Conservation (phyloP, 2,113 vertebrate genomes). For the Eolophus roseicapilla region DNA sequence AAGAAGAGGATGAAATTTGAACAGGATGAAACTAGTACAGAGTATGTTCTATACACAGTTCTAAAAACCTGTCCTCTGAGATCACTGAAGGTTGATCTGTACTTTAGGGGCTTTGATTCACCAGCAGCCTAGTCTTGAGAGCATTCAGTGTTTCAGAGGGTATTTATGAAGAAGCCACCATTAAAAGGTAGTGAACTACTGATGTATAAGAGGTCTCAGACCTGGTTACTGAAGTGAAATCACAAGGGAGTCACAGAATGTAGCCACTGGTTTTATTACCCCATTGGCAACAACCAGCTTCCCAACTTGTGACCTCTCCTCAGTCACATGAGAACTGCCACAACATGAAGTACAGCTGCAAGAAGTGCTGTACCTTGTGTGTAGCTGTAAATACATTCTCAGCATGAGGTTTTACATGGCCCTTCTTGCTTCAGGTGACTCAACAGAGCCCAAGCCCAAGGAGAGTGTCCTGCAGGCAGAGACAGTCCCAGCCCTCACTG, state of each 20-base stretch:
- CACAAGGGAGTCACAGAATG: conserved; percentile 2
- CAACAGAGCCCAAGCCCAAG: neutral
- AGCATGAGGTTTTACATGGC: neutral
- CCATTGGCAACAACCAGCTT: neutral
- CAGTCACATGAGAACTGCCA: neutral
- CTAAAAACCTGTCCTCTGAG: neutral
- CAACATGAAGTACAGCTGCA: neutral
- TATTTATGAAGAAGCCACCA: neutral
- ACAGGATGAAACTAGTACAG: neutral
- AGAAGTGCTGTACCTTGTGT: neutral
- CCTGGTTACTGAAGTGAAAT: neutral
- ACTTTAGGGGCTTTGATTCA: neutral
- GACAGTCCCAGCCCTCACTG: neutral
- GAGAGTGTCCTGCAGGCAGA: neutral
- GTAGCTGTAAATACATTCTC: neutral
- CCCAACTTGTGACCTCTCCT: neutral
- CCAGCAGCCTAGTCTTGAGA: neutral
- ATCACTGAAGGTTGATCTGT: neutral
- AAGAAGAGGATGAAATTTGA: neutral
- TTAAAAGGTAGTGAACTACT: conserved; percentile 13
- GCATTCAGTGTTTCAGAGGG: neutral
- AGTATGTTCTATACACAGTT: neutral
- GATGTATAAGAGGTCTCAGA: neutral
- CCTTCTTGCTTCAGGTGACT: neutral
- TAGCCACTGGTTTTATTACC: conserved; percentile 2